These are phyloP conservation scores for Gymnobelideus leadbeateri DNA, from an alignment of 2,113 vertebrate species.

Conservation along the genomic window DNA sequence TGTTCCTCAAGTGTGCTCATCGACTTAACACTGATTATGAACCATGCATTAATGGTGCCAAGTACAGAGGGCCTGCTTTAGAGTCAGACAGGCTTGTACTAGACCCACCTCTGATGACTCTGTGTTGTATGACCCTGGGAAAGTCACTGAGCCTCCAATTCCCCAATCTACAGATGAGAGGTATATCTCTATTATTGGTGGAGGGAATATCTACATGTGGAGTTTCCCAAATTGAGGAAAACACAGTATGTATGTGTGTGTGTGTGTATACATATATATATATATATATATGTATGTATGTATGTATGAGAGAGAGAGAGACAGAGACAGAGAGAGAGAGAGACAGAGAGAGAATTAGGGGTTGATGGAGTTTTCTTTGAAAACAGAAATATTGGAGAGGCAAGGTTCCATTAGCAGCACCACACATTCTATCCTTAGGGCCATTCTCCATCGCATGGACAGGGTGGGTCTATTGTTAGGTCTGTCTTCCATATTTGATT, in stretches of 20 bases:
- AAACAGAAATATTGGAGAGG: background rate
- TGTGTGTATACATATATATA: no score
- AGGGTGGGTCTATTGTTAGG: background rate
- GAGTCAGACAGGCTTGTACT: background rate
- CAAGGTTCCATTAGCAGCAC: background rate
- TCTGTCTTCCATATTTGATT: background rate
- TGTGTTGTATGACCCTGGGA: background rate
- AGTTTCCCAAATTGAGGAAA: background rate
- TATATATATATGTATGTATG: background rate
- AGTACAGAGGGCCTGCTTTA: background rate
- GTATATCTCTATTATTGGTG: background rate
- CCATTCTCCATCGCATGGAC: background rate
- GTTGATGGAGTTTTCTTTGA: background rate
- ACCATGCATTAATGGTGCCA: background rate
- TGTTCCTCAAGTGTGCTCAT: background rate
- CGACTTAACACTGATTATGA: no score
- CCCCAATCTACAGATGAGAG: background rate
- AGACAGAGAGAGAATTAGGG: no score
- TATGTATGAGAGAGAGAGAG: background rate
- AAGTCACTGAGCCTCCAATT: background rate
- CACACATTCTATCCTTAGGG: background rate
- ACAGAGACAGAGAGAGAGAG: no score
- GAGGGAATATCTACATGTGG: background rate
- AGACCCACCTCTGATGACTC: background rate
- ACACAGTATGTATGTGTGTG: background rate